Base-by-base conservation (phyloP, 2,113 vertebrate species). In the Nothobranchius kuhntae region DNA sequence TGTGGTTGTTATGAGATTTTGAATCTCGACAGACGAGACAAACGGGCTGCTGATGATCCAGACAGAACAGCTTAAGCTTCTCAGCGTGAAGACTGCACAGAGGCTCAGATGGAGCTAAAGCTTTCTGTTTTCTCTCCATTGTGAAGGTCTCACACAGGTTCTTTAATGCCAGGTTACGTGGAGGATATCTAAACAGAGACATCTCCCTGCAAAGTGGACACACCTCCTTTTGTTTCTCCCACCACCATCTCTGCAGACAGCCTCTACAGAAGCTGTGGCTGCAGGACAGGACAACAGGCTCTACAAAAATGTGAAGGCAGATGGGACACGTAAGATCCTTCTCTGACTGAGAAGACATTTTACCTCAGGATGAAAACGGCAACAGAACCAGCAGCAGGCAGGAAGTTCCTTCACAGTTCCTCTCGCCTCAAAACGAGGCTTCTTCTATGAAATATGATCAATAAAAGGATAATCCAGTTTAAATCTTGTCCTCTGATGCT, bases 11-110 rank as follows among this genome's bases (percentile, higher is more conserved):
- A 35, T 56, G 54, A 1, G 9, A 1, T 4, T 56, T 56, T 9
- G 54, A 56, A 8, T 56, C 54, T 6, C 35, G 35, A 17, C 54
- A 56, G 8, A 56, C 15, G 35, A 56, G 14, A 38, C 54, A 56
- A 4, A 56, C 54, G 8, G 54, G 54, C 14, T n/a, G 8, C 35
- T 56, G 35, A n/a, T 56, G 54, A 6, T 56, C 54, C 54, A 56
- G 15, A n/a, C 54, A 56, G 54, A 56, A 56, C 7, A 56, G 54
- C 7, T 56, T 56, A 14, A 56, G 54, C n/a, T 11, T 38, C 54
- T 56, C 54, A 38, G 14, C 2, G 54, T 56, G 54, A 35, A 38
- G 35, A 56, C 35, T 11, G 54, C 54, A 56, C 14, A 56, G 54
- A 40, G 35, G 9, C 14, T 40, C 44, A 12, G 44, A 45, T 10